phyloP scores from a whole-genome alignment of 2,797 vertebrate genomes.

The Leucoraja ocellata region DNA sequence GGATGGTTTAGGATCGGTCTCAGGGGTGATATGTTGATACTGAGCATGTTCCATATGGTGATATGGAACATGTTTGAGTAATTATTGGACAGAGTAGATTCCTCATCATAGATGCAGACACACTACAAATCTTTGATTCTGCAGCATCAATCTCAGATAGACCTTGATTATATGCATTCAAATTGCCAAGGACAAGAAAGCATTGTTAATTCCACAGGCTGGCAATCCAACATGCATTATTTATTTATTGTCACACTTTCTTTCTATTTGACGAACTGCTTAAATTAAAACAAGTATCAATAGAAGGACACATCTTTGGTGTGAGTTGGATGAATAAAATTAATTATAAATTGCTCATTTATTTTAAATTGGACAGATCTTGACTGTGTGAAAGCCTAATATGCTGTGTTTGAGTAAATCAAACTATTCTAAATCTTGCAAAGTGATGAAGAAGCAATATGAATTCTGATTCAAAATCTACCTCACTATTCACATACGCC shows the following conservation, averaged over 20 bases:
- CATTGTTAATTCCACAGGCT: not conserved
- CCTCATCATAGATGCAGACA: too few relatives aligned
- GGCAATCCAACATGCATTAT: not conserved
- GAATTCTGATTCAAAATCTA: not conserved
- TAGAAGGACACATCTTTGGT: not conserved
- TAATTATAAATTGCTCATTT: not conserved
- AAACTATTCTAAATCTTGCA: not conserved
- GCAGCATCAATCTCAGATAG: not conserved
- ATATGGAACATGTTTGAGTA: not conserved
- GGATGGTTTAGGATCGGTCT: too few relatives aligned
- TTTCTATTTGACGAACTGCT: not conserved
- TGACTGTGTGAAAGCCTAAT: not conserved
- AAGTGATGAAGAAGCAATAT: slow-evolving; percentile 3
- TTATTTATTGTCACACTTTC: not conserved
- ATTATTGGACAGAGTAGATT: not conserved
- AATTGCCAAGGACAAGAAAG: not conserved
- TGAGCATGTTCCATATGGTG: too few relatives aligned
- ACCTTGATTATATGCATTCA: not conserved
- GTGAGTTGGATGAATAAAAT: not conserved
- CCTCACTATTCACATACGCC: not conserved
- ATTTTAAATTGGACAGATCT: not conserved
- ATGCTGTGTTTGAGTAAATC: not conserved
- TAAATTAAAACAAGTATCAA: slow-evolving; percentile 14
- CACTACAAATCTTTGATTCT: too few relatives aligned
- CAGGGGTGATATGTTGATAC: too few relatives aligned